These are phyloP conservation scores for Mugil cephalus DNA, from an alignment of 2,113 vertebrate genomes.

Conservation along the genomic window DNA sequence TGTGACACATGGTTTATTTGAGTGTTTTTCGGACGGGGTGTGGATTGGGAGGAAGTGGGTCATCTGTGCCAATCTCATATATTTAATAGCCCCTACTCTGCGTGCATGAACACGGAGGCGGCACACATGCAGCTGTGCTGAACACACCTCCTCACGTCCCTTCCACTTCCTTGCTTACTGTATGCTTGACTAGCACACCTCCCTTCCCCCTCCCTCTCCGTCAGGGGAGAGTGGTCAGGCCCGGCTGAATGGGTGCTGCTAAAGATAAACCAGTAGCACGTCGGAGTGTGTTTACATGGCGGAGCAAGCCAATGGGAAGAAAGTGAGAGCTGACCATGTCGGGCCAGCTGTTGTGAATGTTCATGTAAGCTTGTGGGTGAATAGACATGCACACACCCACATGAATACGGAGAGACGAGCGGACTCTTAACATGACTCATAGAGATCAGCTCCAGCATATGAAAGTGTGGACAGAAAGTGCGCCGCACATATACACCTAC, in stretches of 20 bases:
- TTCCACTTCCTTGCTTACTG: slow-evolving; percentile 20
- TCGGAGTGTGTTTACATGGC: slow-evolving; percentile 68
- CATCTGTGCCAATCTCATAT: slow-evolving; percentile 75
- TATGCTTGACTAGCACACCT: slow-evolving; percentile 31
- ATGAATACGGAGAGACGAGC: slow-evolving; percentile 20
- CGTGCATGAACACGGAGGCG: slow-evolving; percentile 7
- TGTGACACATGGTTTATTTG: slow-evolving; percentile 67
- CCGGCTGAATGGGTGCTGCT: slow-evolving; percentile 67
- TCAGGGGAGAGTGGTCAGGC: slow-evolving; percentile 40
- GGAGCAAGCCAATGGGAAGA: slow-evolving; percentile 56
- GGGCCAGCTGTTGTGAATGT: slow-evolving; percentile 74
- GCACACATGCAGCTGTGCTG: slow-evolving; percentile 32
- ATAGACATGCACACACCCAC: slow-evolving; percentile 7
- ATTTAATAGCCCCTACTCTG: slow-evolving; percentile 60
- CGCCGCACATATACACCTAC: slow-evolving; percentile 1
- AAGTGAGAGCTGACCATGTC: slow-evolving; percentile 51
- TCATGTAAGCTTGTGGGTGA: slow-evolving; percentile 44
- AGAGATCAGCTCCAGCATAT: slow-evolving; percentile 46
- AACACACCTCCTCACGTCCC: slow-evolving; percentile 46
- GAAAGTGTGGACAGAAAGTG: slow-evolving; percentile 23
- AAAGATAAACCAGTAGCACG: slow-evolving; percentile 76
- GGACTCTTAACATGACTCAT: slow-evolving; percentile 10
- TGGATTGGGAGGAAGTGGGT: slow-evolving; percentile 57
- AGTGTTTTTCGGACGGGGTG: slow-evolving; percentile 45
- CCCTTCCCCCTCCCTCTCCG: neutral